Base-by-base conservation (phyloP, 2,888 invertebrate species). In the Pycnomerus fuliginosus region DNA sequence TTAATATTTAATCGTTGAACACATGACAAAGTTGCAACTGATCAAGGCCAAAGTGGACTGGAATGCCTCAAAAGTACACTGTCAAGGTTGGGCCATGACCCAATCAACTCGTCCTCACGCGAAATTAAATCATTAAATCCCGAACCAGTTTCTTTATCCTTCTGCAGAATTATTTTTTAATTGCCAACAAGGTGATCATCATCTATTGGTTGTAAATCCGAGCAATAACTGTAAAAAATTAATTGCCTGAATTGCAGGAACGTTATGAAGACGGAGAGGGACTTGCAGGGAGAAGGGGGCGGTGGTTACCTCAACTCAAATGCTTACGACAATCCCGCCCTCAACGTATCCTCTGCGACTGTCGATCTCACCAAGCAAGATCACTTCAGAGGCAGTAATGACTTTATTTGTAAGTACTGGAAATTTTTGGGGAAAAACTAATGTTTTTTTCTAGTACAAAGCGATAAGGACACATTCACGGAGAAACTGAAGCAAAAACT, bases 301-400 rank as follows among this genome's bases (percentile, higher is more conserved):
- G 68, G 62, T 5, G 63, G 61, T 25, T 45, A 51, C n/a, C 30
- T 44, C 11, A 68, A 74, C 55, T 46, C 55, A 2, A 60, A 50
- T 11, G 58, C 75, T 69, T 70, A 74, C 71, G 59, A 72, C 58
- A 73, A 73, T 48, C 64, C 67, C 12, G 66, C 64, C 3, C 60
- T 73, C 5, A 65, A 58, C 23, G 58, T 60, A n/a, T 72, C 73
- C 15, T 55, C 66, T 10, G 68, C 62, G 43, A 69, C 62, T 44
- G 59, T 73, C 16, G 57, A 53, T 30, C 58, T 56, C 52, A 59
- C 72, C 16, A 47, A 29, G 16, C 36, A 30, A 3, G 28, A 40
- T 69, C 29, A 44, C 20, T 46, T 75, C 34, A 74, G 74, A 61
- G 82, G 81, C 53, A 82, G 82, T 55, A 79, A 80, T 56, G 80